Evolutionary conservation across 2,113 vertebrate species (phyloP), one percentile per base, ranked within the genome.

Genomic region (Haemorhous mexicanus): DNA sequence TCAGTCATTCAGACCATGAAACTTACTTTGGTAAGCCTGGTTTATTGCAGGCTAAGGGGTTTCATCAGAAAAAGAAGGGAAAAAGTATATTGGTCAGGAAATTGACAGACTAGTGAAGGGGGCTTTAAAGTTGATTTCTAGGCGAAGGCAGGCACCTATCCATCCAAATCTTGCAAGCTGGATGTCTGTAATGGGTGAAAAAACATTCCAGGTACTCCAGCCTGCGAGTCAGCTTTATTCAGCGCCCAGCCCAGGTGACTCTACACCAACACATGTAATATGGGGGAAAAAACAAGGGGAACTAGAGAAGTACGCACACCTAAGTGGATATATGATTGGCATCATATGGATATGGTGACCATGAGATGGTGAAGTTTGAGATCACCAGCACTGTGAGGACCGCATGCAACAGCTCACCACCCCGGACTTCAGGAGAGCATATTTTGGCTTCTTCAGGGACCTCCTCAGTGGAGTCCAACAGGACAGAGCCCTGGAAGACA

Each of bases 361-460:
- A 24, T 0, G 0, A 22, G 35, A 41, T 15, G 24, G 24, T n/a
- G 32, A 43, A 61, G 16, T 24, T 61, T 0, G 2, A 72, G 26
- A 43, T 26, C 20, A 26, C 32, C 27, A 16, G 8, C 6, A 7
- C 17, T 32, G 13, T 72, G 21, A 53, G 20, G 11, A 44, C 27
- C 4, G 4, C 5, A 1, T 33, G 13, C 18, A 32, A 53, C 10
- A 15, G 22, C 33, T 73, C 68, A 27, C 7, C 10, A 7, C 18
- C 6, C n/a, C 33, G 27, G 30, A 26, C 27, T 39, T 58, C 52
- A 58, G 33, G 5, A 49, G 24, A n/a, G 18, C 19, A 50, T 4
- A 7, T 50, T 70, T 53, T 63, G 19, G 3, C 9, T 14, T 39
- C 33, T 37, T 32, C 11, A 46, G 0, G 0, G 13, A 33, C 27